Conservation (phyloP, 2,888 invertebrate genomes). For the Globia sparganii region DNA sequence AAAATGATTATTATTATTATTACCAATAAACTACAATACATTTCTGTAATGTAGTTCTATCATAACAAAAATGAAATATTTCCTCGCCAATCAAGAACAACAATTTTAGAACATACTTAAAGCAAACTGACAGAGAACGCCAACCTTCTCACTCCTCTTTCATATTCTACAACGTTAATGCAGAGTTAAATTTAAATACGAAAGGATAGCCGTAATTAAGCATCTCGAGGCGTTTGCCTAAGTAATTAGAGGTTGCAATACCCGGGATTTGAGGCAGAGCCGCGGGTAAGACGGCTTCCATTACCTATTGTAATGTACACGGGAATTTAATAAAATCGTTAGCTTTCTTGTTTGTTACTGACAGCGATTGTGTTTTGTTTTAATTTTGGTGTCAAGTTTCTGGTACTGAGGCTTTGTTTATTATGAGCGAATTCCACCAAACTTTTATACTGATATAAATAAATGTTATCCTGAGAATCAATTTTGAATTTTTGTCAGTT, state of each 20-base stretch:
- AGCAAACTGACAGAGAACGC: neutral
- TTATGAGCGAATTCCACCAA: neutral
- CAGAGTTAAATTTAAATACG: conserved; percentile 69
- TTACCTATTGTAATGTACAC: conserved; percentile 61
- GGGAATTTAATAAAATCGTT: conserved; percentile 63
- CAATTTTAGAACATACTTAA: conserved; percentile 6
- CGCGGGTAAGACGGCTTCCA: conserved; percentile 53
- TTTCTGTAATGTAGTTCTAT: neutral
- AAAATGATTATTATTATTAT: no score
- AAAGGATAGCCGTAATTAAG: conserved; percentile 80
- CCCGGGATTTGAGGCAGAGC: conserved; percentile 71
- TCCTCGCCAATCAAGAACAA: neutral
- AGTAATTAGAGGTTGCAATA: conserved; percentile 82
- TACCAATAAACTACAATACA: neutral
- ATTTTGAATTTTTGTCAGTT: neutral
- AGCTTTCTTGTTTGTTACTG: conserved; percentile 52
- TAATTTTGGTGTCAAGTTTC: conserved; percentile 21
- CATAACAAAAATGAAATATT: neutral
- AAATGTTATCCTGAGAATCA: neutral
- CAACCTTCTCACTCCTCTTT: conserved; percentile 37
- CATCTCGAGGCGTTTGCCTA: conserved; percentile 76
- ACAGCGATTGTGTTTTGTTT: conserved; percentile 45
- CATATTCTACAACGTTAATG: conserved; percentile 63
- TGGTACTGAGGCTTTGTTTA: conserved; percentile 4
- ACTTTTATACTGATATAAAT: neutral